Base-by-base conservation (phyloP, 30 jellyfish, hydroid and myxozoan genomes). In the Hydractinia echinata region DNA sequence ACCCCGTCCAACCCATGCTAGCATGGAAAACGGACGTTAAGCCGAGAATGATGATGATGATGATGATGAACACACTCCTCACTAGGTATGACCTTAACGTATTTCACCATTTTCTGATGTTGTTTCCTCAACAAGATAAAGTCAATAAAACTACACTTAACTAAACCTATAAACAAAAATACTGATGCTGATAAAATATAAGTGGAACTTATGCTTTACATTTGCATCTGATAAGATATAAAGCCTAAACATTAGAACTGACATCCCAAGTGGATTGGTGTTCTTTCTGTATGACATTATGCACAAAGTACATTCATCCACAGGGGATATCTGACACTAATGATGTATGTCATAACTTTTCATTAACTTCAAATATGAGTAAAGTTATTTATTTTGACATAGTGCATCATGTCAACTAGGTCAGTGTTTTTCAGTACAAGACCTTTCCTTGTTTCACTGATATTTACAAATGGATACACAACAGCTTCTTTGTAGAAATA, bases 341-440 rank as follows among this genome's bases (percentile, higher is more conserved):
- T 58, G 15, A 16, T 58, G 19, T 11, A 16, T 58, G 69, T 16
- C 69, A 58, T 58, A 58, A 58, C 69, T 58, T 58, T 58, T 11
- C 15, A 58, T 58, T 58, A 58, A 58, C 69, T 58, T 58, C 69
- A 58, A 58, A 58, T 56, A 58, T 58, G 69, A 58, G 19, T 58
- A 58, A 58, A 58, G 69, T 58, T 58, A 58, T 58, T 58, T 16
- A 58, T 58, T 58, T 58, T 16, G 15, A 58, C 69, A 58, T 16
- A 58, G 69, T 58, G 69, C 69, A 58, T 58, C 69, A 58, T 58
- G 69, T 58, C 3, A 58, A 58, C 69, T 58, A 58, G 69, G 69
- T 58, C 69, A 58, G 69, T 58, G 69, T 58, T 58, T 0, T 58
- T 58, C 19, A 58, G 69, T 58, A 58, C 69, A 58, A 58, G 69